Evolutionary conservation across 2,797 vertebrate species (phyloP).

Genomic region (Scyliorhinus canicula): DNA sequence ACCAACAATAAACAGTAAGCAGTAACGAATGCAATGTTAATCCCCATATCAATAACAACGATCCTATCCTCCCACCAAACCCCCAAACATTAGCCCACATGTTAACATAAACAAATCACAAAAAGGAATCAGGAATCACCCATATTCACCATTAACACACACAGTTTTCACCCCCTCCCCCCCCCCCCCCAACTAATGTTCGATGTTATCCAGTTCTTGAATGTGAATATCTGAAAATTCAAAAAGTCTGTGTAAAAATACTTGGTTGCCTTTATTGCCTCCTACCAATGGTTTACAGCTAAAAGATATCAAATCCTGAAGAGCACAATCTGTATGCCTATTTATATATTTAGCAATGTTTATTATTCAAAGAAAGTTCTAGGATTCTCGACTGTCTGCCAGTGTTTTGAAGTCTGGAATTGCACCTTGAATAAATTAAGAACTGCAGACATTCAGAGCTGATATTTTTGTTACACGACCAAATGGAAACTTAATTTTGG

Average conservation of each 20-base stretch:
- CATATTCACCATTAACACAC: too few relatives aligned
- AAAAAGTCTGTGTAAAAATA: neutral
- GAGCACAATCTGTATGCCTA: neutral
- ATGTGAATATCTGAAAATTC: neutral
- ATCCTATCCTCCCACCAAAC: too few relatives aligned
- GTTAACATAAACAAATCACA: too few relatives aligned
- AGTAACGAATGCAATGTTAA: too few relatives aligned
- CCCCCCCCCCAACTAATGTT: too few relatives aligned
- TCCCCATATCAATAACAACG: too few relatives aligned
- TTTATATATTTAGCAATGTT: neutral
- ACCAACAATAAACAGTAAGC: too few relatives aligned
- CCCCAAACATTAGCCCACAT: too few relatives aligned
- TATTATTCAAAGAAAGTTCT: neutral
- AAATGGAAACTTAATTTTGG: slow-evolving; percentile 6
- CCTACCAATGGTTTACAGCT: too few relatives aligned
- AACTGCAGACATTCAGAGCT: neutral
- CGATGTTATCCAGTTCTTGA: too few relatives aligned
- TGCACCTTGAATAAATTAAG: neutral
- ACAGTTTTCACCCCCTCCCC: too few relatives aligned
- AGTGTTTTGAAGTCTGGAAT: neutral
- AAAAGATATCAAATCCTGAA: neutral
- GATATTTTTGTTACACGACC: neutral
- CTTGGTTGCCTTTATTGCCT: neutral
- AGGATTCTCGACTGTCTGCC: neutral
- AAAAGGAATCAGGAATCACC: too few relatives aligned